A percentile compares a stretch with the other conserved stretches of the same genome.
Evolutionary conservation across 1,140 invertebrate genomes (phyloP).

Genomic region (Plodia interpunctella): DNA sequence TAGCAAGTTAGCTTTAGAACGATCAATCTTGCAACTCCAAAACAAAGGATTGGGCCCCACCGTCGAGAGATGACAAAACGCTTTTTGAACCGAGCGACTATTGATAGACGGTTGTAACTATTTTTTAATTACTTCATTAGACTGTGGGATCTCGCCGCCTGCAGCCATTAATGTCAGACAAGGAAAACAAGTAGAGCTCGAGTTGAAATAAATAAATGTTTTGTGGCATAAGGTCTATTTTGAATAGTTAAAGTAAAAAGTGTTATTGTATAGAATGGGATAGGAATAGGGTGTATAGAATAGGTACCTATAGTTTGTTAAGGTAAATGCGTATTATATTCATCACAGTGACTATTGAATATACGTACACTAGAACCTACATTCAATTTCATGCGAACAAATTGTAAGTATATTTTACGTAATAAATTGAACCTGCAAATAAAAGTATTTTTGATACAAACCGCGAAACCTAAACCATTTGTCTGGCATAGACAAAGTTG

Average conservation of each 20-base stretch:
- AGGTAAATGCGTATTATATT: too few species aligned
- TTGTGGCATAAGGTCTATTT: too few species aligned
- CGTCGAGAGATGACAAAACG: slow-evolving; percentile 26
- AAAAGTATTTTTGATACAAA: neutral
- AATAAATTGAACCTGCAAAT: neutral
- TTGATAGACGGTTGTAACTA: slow-evolving; percentile 3
- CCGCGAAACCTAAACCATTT: neutral
- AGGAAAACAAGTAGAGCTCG: too few species aligned
- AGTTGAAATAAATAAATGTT: too few species aligned
- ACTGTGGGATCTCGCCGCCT: neutral
- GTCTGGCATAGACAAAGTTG: neutral
- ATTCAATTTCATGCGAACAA: too few species aligned
- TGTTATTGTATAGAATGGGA: too few species aligned
- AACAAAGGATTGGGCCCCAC: slow-evolving; percentile 25
- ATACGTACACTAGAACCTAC: too few species aligned
- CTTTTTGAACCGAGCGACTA: slow-evolving; percentile 17
- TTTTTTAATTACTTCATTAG: slow-evolving; percentile 6
- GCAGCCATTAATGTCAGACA: neutral
- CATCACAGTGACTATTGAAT: too few species aligned
- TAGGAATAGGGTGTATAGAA: too few species aligned
- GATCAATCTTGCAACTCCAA: slow-evolving; percentile 32
- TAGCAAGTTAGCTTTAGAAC: slow-evolving; percentile 15
- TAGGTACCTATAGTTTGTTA: too few species aligned
- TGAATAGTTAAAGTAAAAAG: too few species aligned
- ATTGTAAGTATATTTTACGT: neutral